Evolutionary conservation across 2,113 vertebrate genomes (phyloP).

Genomic region (Rhabdornis inornatus): DNA sequence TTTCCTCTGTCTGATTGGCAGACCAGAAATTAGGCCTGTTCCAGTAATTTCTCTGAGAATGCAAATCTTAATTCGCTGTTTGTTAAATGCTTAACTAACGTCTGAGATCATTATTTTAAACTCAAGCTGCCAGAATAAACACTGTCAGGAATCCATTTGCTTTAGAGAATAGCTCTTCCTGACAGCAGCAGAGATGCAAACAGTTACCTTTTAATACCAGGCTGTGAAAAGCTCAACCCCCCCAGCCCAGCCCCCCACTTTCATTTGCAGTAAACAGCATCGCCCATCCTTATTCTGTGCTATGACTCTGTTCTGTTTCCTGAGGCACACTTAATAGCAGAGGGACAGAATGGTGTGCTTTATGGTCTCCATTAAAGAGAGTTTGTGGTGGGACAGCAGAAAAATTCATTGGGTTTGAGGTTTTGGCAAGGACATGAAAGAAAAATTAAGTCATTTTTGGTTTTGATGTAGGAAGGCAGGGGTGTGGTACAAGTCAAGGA

Average conservation of each 20-base stretch:
- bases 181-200: slow-evolving; percentile 30
- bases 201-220: slow-evolving; percentile 61
- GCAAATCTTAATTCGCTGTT: slow-evolving; percentile 56
- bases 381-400: neutral
- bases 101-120: slow-evolving; percentile 56
- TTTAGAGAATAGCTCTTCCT: slow-evolving; percentile 60
- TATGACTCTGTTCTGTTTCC: slow-evolving; percentile 36
- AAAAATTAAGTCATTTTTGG: slow-evolving; percentile 58
- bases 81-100: slow-evolving; percentile 44
- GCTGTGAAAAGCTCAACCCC: slow-evolving; percentile 48
- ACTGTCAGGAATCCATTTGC: slow-evolving; percentile 64
- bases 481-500: slow-evolving; percentile 60
- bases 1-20: slow-evolving; percentile 25
- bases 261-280: slow-evolving; percentile 49
- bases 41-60: slow-evolving; percentile 28
- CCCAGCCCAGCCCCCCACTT: neutral
- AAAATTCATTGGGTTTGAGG: neutral
- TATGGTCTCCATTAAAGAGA: slow-evolving; percentile 31
- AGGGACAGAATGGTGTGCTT: slow-evolving; percentile 12
- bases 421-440: neutral
- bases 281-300: slow-evolving; percentile 13
- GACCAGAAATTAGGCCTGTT: slow-evolving; percentile 20
- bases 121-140: slow-evolving; percentile 17
- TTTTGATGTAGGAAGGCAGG: slow-evolving; percentile 52
- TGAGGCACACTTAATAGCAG: slow-evolving; percentile 30